A percentile compares a stretch with the other conserved stretches of the same genome.
Conservation (phyloP, 2,113 vertebrate species). For the Lamprologus tigripictilis region DNA sequence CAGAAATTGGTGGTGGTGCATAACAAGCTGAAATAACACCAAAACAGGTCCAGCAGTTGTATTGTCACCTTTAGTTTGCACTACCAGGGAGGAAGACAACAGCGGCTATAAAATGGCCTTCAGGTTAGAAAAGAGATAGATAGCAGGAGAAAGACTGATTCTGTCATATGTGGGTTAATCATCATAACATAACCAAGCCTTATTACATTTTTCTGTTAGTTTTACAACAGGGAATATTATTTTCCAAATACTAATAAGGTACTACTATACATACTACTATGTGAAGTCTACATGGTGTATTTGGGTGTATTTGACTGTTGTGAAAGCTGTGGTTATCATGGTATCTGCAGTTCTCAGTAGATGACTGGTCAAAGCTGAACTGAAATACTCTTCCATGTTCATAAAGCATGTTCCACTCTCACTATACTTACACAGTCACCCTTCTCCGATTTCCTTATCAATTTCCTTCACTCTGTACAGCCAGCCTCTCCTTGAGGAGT, state of each 20-base stretch:
- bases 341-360: not conserved
- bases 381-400: not conserved
- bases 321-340: not conserved
- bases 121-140: not conserved
- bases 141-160: not conserved
- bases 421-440: not conserved
- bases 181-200: not conserved
- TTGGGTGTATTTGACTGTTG: not conserved
- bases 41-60: not conserved
- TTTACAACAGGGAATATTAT: not conserved
- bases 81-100: not conserved
- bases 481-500: not conserved
- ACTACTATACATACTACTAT: not conserved
- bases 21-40: not conserved
- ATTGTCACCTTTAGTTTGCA: not conserved
- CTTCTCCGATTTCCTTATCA: not conserved
- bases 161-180: not conserved
- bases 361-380: not conserved
- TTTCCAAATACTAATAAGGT: not conserved
- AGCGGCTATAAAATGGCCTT: not conserved
- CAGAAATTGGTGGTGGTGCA: not conserved
- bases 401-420: not conserved
- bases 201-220: not conserved
- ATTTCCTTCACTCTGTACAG: not conserved
- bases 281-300: not conserved